Evolutionary conservation across 1,140 invertebrate species (phyloP), one percentile per base, ranked within the genome.

Genomic region (Zaprionus davidi): DNA sequence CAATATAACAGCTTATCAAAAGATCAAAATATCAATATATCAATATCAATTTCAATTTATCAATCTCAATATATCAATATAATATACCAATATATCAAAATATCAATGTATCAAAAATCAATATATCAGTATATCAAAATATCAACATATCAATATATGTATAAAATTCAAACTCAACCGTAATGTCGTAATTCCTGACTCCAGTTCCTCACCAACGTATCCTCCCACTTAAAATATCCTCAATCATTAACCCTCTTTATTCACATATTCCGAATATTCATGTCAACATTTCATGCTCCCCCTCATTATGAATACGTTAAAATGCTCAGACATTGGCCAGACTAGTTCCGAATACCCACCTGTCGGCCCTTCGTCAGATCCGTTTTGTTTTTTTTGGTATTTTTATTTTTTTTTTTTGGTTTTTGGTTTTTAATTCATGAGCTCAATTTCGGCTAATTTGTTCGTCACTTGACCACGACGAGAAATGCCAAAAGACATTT

Each of bases 381-480:
- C n/a, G 6, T 46, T 17, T 6, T 17, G n/a, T 17, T 17, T 17
- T 44, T 17, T 46, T 7, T 7, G 7, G n/a, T 17, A 9, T 17
- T 6, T 46, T 17, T 9, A 1, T 7, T 1, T 46, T 17, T 44
- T 17, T 11, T 44, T 17, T 15, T 44, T 44, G 5, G 6, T 44
- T 17, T 46, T 46, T 46, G 41, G 41, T 81, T 83, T 84, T 76
- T 78, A 79, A 79, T 88, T 81, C 57, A 71, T 69, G 66, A 71
- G 78, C 76, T 87, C 84, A 78, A 87, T 88, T 90, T 84, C 69
- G 66, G 78, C 76, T 88, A 88, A 88, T 90, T 88, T 88, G 84
- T 76, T 88, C 84, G 83, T 90, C 84, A 88, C 84, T 88, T 88
- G 84, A 72, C 62, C 81, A 90, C 77, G 78, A 80, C 70, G 24